These are phyloP conservation scores for Drosophila lacicola DNA, from an alignment of 2,888 invertebrate species.

Conservation along the genomic window DNA sequence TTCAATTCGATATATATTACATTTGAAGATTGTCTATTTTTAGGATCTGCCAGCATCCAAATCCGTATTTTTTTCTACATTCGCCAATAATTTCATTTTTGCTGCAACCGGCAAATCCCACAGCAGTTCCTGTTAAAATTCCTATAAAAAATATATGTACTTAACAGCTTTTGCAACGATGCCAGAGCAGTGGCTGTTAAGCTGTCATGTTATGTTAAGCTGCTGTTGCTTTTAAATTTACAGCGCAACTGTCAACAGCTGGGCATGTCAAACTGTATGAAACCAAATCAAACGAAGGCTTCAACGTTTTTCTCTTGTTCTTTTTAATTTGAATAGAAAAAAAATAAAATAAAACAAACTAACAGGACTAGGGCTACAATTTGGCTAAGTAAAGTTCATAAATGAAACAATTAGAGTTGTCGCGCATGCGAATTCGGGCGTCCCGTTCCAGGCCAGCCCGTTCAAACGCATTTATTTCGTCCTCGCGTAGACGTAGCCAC, in stretches of 20 bases:
- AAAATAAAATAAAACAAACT: slow-evolving; percentile 22
- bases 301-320: neutral
- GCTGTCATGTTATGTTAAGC: neutral
- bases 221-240: neutral
- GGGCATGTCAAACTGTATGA: too few species aligned
- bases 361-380: slow-evolving; percentile 57
- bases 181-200: neutral
- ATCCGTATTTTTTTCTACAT: slow-evolving; percentile 1
- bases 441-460: slow-evolving; percentile 25
- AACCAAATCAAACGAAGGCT: too few species aligned
- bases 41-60: slow-evolving; percentile 1
- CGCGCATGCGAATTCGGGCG: slow-evolving; percentile 56
- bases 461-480: slow-evolving; percentile 51
- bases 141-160: too few species aligned
- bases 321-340: slow-evolving; percentile 43
- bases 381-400: slow-evolving; percentile 54
- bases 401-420: slow-evolving; percentile 33
- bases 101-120: too few species aligned
- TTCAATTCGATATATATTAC: neutral
- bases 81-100: neutral
- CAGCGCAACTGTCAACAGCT: neutral
- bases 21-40: slow-evolving; percentile 7
- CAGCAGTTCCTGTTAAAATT: too few species aligned
- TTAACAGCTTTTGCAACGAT: neutral
- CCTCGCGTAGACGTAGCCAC: slow-evolving; percentile 75